A percentile compares a stretch with the other conserved stretches of the same genome.
phyloP scores from a whole-genome alignment of 1,140 invertebrate species.

The Drosophila rhopaloa region DNA sequence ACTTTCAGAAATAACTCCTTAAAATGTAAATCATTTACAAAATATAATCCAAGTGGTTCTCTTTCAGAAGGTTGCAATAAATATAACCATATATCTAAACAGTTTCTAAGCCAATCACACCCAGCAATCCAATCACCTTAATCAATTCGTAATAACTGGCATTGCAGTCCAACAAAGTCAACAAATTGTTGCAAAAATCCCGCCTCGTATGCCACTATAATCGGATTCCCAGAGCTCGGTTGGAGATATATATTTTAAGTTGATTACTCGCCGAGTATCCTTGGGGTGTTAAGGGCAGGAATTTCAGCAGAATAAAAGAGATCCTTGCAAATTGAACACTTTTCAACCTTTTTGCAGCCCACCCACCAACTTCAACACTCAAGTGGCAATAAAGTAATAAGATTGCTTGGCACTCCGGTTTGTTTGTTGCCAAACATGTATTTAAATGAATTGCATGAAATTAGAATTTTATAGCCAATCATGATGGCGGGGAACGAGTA shows the following conservation, averaged over 20 bases:
- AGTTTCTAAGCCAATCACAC: not conserved
- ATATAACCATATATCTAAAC: conserved; percentile 4
- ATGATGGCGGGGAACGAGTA: conserved; percentile 1
- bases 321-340: conserved; percentile 28
- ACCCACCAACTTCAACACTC: conserved; percentile 3
- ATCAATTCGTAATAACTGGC: conserved; percentile 10
- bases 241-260: conserved; percentile 34
- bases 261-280: conserved; percentile 27
- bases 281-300: conserved; percentile 11
- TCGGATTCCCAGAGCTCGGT: conserved; percentile 17
- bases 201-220: conserved; percentile 21
- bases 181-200: conserved; percentile 10
- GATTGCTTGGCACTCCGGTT: conserved; percentile 16
- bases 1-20: too few species aligned
- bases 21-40: too few species aligned
- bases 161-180: conserved; percentile 14
- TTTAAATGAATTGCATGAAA: conserved; percentile 49
- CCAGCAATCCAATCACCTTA: conserved; percentile 24
- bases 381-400: conserved; percentile 47
- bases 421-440: conserved; percentile 38
- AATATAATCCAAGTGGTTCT: too few species aligned
- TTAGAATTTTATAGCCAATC: conserved; percentile 42
- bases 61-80: too few species aligned
- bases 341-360: conserved; percentile 8
- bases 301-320: not conserved